Percentiles rank a stretch among this genome's conserved stretches.
These are phyloP conservation scores for Hepsetus odoe DNA, from an alignment of 2,113 vertebrate species.

Conservation along the genomic window DNA sequence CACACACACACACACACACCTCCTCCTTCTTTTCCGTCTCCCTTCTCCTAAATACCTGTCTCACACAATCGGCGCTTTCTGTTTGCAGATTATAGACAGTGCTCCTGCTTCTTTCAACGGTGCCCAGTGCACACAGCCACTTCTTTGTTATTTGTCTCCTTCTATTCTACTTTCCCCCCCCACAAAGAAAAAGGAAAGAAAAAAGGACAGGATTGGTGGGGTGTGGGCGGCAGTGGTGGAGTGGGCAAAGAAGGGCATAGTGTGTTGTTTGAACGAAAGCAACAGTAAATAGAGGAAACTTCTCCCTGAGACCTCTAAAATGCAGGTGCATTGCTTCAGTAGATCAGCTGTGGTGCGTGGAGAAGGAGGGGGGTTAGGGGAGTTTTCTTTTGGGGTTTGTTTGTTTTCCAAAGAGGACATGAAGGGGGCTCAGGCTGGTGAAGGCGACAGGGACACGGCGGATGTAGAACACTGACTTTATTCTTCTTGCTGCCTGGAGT, in stretches of 20 bases:
- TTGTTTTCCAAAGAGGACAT: constrained; percentile 54
- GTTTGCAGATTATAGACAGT: constrained; percentile 43
- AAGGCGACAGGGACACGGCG: constrained; percentile 43
- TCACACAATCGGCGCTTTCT: constrained; percentile 55
- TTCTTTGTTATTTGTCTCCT: constrained; percentile 48
- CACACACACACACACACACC: background rate
- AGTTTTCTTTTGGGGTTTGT: constrained; percentile 45
- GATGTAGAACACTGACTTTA: constrained; percentile 58
- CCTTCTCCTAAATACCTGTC: constrained; percentile 69
- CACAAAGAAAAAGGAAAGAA: constrained; percentile 13
- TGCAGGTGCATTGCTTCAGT: constrained; percentile 61
- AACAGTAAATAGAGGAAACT: constrained; percentile 48
- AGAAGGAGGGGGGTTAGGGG: constrained; percentile 15
- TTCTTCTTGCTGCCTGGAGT: constrained; percentile 53
- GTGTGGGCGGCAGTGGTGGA: constrained; percentile 2
- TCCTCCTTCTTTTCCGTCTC: constrained; percentile 54
- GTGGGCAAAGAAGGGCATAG: constrained; percentile 21
- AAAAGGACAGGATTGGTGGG: constrained; percentile 28
- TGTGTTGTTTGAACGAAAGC: constrained; percentile 35
- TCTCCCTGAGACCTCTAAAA: constrained; percentile 41
- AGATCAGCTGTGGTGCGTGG: constrained; percentile 31
- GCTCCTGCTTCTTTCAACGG: constrained; percentile 52
- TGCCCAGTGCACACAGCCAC: constrained; percentile 47
- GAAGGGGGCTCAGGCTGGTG: constrained; percentile 44
- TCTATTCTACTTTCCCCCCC: constrained; percentile 12